Base-by-base conservation (phyloP, 2,888 invertebrate genomes). In the Epirrhoe alternata region DNA sequence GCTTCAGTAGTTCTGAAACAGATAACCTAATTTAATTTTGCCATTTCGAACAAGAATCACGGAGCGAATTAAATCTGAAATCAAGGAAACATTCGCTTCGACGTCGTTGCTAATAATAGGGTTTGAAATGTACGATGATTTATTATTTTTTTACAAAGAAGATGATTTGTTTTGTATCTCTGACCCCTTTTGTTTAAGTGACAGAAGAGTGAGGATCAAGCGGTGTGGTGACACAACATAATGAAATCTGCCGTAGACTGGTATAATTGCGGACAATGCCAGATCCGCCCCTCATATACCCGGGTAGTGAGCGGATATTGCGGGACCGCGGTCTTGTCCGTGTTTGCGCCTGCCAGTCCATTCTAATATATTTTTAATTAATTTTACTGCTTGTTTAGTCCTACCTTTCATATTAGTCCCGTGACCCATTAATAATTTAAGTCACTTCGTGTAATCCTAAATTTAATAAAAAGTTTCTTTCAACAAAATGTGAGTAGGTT, bases 1-100 rank as follows among this genome's bases (percentile, higher is more conserved):
- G 96, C 90, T 96, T 96, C 85, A 98, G 95, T 76, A 98, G 94
- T 91, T 97, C 98, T 97, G 94, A 77, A 95, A 95, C 86, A 90
- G 85, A 89, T 87, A 86, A 84, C 84, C 79, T 86, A 83, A 89
- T 90, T 88, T 86, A 86, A 87, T 87, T 86, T 82, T 79, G 80
- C 82, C 83, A 84, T 86, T 88, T 84, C 77, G 76, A 80, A 81
- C 80, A 78, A 81, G 79, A 80, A 84, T 85, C 81, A 84, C 75
- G 69, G 71, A 78, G 77, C 78, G 83, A 85, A 85, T 81, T 77
- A 85, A 85, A 83, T 85, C 77, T 83, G 72, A 76, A 72, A 69
- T 64, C 78, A 76, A 80, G 76, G 80, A 84, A 84, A 83, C 79
- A 82, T 82, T 84, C 81, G 49, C 42, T 62, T 61, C 49, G 49